phyloP scores from a whole-genome alignment of 2,113 vertebrate species.

The Pteropus alecto region DNA sequence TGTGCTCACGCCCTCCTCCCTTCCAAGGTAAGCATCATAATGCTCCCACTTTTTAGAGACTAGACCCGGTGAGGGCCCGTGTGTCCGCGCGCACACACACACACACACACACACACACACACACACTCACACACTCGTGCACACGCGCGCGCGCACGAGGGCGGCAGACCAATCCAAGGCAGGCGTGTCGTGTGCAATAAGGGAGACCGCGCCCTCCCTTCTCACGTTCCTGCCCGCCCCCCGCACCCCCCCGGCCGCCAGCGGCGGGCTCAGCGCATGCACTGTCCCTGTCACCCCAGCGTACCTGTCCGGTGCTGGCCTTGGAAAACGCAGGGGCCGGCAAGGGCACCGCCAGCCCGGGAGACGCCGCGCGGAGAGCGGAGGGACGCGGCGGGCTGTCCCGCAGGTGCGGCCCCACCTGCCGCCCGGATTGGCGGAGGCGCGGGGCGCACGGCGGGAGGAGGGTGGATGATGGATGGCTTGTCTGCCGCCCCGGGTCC shows the following conservation, averaged over 20 bases:
- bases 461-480: constrained; percentile 96
- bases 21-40: background rate
- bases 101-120: background rate
- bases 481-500: constrained; percentile 89
- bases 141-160: background rate
- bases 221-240: rapidly evolving
- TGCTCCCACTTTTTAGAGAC: background rate
- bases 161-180: no score
- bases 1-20: background rate
- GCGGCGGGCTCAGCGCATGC: background rate
- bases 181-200: rapidly evolving
- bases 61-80: background rate
- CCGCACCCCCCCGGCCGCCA: background rate
- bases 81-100: background rate
- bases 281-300: background rate
- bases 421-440: constrained; percentile 86
- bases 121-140: background rate
- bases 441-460: constrained; percentile 87
- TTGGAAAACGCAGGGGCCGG: background rate
- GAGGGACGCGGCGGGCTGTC: constrained; percentile 75
- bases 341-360: constrained; percentile 66
- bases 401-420: constrained; percentile 90
- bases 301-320: constrained; percentile 61
- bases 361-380: constrained; percentile 53
- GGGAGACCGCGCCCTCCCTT: background rate